Conservation (phyloP, 2,113 vertebrate genomes). For the Physeter macrocephalus region DNA sequence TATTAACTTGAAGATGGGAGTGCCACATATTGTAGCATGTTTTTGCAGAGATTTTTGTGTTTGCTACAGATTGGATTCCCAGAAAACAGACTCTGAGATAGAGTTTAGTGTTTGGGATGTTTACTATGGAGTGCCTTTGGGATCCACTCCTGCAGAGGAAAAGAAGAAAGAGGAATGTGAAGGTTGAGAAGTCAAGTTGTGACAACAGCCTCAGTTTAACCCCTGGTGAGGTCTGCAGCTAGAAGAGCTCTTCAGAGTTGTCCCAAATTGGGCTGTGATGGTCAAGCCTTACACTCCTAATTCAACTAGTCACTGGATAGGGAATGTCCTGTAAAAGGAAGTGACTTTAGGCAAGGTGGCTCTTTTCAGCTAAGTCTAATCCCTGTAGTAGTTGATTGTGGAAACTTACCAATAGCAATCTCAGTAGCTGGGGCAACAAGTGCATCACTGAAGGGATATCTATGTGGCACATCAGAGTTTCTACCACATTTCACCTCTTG, state of each 20-base stretch:
- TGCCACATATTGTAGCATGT: background rate
- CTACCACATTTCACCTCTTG: background rate
- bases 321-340: background rate
- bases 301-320: background rate
- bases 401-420: background rate
- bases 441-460: background rate
- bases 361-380: background rate
- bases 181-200: background rate
- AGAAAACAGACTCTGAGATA: background rate
- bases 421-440: background rate
- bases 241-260: background rate
- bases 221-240: background rate
- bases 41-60: background rate
- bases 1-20: background rate
- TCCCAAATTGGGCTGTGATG: background rate
- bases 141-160: background rate
- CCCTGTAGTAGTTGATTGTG: background rate
- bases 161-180: background rate
- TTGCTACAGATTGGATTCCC: background rate
- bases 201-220: background rate
- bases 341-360: background rate
- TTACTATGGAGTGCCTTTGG: background rate
- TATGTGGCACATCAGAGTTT: background rate
- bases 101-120: background rate
- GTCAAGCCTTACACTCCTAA: background rate